Conservation (phyloP, 1,140 invertebrate species). For the Drosophila parvula region DNA sequence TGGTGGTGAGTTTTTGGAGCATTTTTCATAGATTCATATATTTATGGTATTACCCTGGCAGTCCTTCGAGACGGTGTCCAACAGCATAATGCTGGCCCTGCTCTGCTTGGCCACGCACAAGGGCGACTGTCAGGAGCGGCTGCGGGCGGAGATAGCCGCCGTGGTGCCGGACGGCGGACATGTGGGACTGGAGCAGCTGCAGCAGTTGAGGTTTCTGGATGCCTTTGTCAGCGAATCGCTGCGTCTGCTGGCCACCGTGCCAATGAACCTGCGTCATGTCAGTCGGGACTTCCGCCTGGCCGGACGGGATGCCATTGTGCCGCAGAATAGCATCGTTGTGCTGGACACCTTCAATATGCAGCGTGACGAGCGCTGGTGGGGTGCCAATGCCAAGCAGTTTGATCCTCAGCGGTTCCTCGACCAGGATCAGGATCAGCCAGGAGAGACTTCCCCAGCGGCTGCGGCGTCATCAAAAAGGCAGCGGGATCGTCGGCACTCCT, state of each 20-base stretch:
- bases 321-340: constrained; percentile 72
- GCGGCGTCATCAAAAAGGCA: background rate
- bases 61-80: constrained; percentile 83
- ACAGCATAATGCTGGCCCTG: constrained; percentile 72
- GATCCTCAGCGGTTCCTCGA: constrained; percentile 90
- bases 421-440: constrained; percentile 17
- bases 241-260: constrained; percentile 74
- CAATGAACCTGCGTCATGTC: constrained; percentile 78
- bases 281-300: constrained; percentile 68
- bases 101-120: constrained; percentile 72
- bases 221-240: constrained; percentile 75
- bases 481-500: constrained; percentile 85
- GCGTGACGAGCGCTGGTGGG: constrained; percentile 71
- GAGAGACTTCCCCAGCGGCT: background rate
- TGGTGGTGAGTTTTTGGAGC: constrained; percentile 61
- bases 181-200: constrained; percentile 66
- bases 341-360: constrained; percentile 81
- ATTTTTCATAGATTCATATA: background rate
- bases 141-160: constrained; percentile 64
- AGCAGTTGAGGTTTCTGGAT: constrained; percentile 73
- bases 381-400: constrained; percentile 88
- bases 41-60: background rate
- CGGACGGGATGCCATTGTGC: constrained; percentile 57
- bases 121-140: constrained; percentile 63
- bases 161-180: constrained; percentile 53